These are phyloP conservation scores for Meganola albula DNA, from an alignment of 2,888 invertebrate species.

Conservation along the genomic window DNA sequence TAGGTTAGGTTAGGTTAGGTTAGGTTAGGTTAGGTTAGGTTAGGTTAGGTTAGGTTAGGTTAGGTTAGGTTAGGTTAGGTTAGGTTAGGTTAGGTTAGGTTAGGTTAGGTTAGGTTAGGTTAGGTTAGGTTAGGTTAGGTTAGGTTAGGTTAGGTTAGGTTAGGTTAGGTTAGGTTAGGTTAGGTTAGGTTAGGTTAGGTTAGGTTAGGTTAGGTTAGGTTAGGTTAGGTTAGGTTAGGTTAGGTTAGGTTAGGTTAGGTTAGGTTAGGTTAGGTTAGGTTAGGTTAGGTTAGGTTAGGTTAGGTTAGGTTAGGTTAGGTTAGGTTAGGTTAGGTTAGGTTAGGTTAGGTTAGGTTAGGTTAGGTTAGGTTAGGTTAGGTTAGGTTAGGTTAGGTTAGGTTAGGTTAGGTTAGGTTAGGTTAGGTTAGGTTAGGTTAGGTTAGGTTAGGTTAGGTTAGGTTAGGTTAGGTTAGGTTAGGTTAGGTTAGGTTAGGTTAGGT, in stretches of 20 bases:
- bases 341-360: slow-evolving; percentile 5
- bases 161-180: slow-evolving; percentile 5
- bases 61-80: slow-evolving; percentile 5
- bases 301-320: slow-evolving; percentile 5
- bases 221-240: slow-evolving; percentile 5
- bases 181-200: slow-evolving; percentile 5
- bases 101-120: slow-evolving; percentile 5
- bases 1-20: slow-evolving; percentile 5
- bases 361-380: slow-evolving; percentile 5
- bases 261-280: slow-evolving; percentile 5
- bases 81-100: slow-evolving; percentile 5
- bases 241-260: slow-evolving; percentile 5
- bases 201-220: slow-evolving; percentile 2
- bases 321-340: slow-evolving; percentile 5
- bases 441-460: slow-evolving; percentile 8
- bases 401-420: slow-evolving; percentile 5
- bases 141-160: slow-evolving; percentile 5
- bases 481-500: slow-evolving; percentile 9
- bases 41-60: slow-evolving; percentile 5
- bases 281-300: slow-evolving; percentile 5
- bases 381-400: slow-evolving; percentile 5
- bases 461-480: slow-evolving; percentile 9
- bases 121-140: slow-evolving; percentile 5
- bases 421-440: slow-evolving; percentile 5
- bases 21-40: slow-evolving; percentile 5